phyloP scores from a whole-genome alignment of 2,113 vertebrate genomes.

The Rhinoptilus africanus region DNA sequence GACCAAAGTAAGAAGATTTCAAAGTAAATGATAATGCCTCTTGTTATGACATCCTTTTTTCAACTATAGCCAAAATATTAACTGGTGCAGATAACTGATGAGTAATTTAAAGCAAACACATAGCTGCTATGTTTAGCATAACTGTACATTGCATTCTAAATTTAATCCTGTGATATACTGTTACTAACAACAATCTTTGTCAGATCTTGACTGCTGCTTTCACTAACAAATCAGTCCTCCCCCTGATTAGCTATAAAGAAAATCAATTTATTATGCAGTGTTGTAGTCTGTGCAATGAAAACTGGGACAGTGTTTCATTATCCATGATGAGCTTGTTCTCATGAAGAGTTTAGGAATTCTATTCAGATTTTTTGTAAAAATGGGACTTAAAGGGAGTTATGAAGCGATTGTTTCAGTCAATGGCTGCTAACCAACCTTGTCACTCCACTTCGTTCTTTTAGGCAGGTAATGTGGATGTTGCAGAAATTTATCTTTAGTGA shows the following conservation, averaged over 20 bases:
- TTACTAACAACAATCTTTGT: not conserved
- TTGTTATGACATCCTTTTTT: not conserved
- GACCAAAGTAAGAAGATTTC: constrained; percentile 82
- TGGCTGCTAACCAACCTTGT: not conserved
- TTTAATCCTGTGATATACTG: not conserved
- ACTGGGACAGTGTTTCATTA: not conserved
- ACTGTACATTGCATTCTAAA: not conserved
- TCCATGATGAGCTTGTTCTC: not conserved
- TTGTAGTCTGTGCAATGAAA: not conserved
- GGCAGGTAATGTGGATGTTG: not conserved
- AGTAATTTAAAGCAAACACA: not conserved
- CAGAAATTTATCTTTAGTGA: not conserved
- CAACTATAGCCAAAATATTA: not conserved
- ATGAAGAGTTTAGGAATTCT: not conserved
- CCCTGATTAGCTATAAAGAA: not conserved
- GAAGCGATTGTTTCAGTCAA: not conserved
- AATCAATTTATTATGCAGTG: not conserved
- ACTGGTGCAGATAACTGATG: not conserved
- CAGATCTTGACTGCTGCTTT: not conserved
- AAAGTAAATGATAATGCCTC: not conserved
- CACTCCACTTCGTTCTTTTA: not conserved
- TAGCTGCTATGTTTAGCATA: not conserved
- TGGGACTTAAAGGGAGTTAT: not conserved
- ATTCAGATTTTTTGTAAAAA: not conserved
- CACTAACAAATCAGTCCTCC: not conserved